Base-by-base conservation (phyloP, 2,113 vertebrate genomes). In the Nettapus auritus region DNA sequence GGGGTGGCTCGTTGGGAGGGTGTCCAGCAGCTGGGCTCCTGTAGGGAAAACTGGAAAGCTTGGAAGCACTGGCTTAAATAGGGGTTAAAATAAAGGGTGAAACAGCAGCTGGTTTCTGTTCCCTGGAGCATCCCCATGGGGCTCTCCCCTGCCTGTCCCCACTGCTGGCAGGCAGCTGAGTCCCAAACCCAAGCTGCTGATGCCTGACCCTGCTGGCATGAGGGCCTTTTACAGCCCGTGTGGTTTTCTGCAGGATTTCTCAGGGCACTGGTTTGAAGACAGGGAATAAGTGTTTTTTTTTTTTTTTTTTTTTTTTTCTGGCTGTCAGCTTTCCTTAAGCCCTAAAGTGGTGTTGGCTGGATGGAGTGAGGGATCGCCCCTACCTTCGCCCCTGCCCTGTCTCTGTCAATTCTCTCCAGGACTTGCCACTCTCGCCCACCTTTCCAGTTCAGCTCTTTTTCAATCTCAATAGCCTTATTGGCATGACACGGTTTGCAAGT, bases 361-460 rank as follows among this genome's bases (percentile, higher is more conserved):
- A 29, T 4, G n/a, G 59, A 88, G 71, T 6, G 67, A 92, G 91
- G 89, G 33, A 71, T 11, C 89, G 6, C 53, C 44, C 0, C 8
- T 11, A 79, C 78, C 94, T 79, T 84, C 62, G 17, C 74, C 50
- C 66, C 55, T 66, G 78, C 82, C 89, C 87, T 95, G 93, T 94
- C 94, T 86, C 75, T 93, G 88, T 19, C 96, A 90, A 81, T 96
- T 90, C 78, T 89, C 93, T 88, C 78, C 95, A 50, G 91, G 89
- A 82, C 42, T 82, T 25, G 53, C 82, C 0, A 2, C 46, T n/a
- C 93, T 82, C 62, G 0, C 89, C 78, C 89, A 93, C 93, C 94
- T 94, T 92, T 93, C 94, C 91, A 94, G 59, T 46, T 86, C 91
- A 87, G 79, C 89, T 95, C 94, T 87, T 91, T 96, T 88, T 95